Percentiles rank a stretch among this genome's conserved stretches.
phyloP scores from a whole-genome alignment of 64 coral and sea anemone genomes.

The Montipora sp. region DNA sequence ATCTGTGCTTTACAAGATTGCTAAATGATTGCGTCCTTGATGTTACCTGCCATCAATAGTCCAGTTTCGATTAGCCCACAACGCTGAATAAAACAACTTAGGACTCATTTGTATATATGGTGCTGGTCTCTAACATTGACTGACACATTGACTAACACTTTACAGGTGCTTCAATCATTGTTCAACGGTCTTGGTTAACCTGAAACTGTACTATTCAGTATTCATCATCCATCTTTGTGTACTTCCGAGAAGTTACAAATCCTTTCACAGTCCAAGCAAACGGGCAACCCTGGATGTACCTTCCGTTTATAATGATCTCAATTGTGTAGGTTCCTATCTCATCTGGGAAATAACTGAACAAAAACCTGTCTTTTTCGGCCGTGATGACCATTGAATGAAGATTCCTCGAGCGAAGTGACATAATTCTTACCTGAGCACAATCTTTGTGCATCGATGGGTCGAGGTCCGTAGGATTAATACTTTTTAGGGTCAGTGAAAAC shows the following conservation, averaged over 20 bases:
- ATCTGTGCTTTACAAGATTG: too few species aligned
- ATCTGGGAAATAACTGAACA: background rate
- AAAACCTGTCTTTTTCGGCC: background rate
- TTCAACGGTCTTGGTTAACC: too few species aligned
- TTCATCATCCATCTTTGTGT: slow-evolving; percentile 2
- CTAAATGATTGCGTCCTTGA: too few species aligned
- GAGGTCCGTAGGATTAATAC: background rate
- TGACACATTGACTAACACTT: too few species aligned
- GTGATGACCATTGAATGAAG: background rate
- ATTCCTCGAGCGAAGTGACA: background rate
- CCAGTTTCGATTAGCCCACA: too few species aligned
- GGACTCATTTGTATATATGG: too few species aligned
- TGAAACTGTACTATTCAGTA: background rate
- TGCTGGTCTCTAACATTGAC: too few species aligned
- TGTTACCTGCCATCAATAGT: too few species aligned
- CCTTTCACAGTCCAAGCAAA: slow-evolving; percentile 7
- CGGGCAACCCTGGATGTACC: background rate
- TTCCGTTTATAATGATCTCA: background rate
- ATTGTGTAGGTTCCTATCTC: slow-evolving; percentile 7
- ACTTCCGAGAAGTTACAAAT: slow-evolving; percentile 6
- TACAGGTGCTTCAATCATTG: too few species aligned
- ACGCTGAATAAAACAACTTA: too few species aligned
- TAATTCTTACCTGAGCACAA: background rate
- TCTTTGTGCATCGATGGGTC: background rate
- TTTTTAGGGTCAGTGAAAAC: background rate